These are phyloP conservation scores for Sinonovacula constricta DNA, from an alignment of 1,140 invertebrate genomes.

Conservation along the genomic window DNA sequence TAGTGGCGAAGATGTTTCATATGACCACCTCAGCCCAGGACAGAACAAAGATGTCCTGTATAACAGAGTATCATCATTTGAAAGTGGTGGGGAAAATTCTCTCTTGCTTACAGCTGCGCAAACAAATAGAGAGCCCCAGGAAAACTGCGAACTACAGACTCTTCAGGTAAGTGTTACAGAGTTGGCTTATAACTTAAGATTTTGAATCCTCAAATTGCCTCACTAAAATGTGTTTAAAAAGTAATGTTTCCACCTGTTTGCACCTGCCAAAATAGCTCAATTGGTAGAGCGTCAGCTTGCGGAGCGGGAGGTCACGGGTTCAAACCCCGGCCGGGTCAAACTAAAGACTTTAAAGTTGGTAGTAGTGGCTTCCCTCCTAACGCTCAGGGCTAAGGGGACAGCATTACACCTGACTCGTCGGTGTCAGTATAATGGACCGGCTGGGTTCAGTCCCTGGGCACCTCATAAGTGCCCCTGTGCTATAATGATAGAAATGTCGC, in stretches of 20 bases:
- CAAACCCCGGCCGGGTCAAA: too few relatives aligned
- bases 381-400: too few relatives aligned
- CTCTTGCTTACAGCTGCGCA: not conserved
- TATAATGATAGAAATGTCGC: too few relatives aligned
- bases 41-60: constrained; percentile 7
- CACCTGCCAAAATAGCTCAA: too few relatives aligned
- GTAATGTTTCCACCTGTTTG: not conserved
- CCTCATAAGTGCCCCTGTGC: too few relatives aligned
- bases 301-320: too few relatives aligned
- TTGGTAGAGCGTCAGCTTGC: not conserved
- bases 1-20: not conserved
- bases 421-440: not conserved
- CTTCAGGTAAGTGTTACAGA: constrained; percentile 5
- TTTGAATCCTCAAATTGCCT: not conserved
- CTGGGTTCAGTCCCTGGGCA: not conserved
- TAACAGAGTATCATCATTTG: constrained; percentile 48
- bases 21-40: constrained; percentile 7
- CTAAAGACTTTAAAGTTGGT: too few relatives aligned
- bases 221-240: not conserved
- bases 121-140: not conserved
- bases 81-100: constrained; percentile 41
- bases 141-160: constrained; percentile 17
- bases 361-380: too few relatives aligned
- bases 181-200: not conserved
- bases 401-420: too few relatives aligned